Conservation (phyloP, 2,113 vertebrate genomes). For the Anoplopoma fimbria region DNA sequence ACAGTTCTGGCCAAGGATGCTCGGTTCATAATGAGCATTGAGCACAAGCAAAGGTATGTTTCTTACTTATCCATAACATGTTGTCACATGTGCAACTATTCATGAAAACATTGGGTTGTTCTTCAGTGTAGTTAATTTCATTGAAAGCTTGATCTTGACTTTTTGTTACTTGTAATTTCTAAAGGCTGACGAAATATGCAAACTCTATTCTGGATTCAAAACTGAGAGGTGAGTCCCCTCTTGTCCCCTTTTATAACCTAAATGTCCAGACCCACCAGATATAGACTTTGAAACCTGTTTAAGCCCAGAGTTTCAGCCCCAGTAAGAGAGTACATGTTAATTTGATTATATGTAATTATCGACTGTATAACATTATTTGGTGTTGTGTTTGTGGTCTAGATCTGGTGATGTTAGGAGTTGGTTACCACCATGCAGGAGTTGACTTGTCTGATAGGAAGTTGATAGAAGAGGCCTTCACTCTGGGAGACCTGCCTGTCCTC, state of each 20-base stretch:
- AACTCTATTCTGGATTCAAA: slow-evolving; percentile 91
- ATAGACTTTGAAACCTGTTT: not conserved
- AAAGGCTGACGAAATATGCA: slow-evolving; percentile 89
- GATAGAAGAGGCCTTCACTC: slow-evolving; percentile 90
- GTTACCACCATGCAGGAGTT: slow-evolving; percentile 96
- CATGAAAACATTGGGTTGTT: not conserved
- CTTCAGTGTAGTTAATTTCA: not conserved
- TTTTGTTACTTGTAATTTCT: slow-evolving; percentile 5
- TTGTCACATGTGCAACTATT: not conserved
- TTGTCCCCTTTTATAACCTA: slow-evolving; percentile 14
- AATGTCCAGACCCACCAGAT: not conserved
- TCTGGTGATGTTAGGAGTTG: slow-evolving; percentile 89
- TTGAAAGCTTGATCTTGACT: not conserved
- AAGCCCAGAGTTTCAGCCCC: not conserved
- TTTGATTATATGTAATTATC: not conserved
- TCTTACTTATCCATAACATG: not conserved
- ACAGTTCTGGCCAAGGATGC: slow-evolving; percentile 93
- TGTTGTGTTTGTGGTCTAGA: slow-evolving; percentile 81
- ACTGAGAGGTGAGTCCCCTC: slow-evolving; percentile 87
- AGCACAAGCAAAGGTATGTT: slow-evolving; percentile 92
- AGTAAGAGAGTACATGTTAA: not conserved
- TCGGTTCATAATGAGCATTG: slow-evolving; percentile 89
- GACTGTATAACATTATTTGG: not conserved
- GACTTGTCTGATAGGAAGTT: slow-evolving; percentile 92
- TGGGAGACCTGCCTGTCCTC: slow-evolving; percentile 93